Percentiles rank a stretch among this genome's conserved stretches.
Conservation (phyloP, 2,797 vertebrate genomes). For the Bryconaethiops microstoma region DNA sequence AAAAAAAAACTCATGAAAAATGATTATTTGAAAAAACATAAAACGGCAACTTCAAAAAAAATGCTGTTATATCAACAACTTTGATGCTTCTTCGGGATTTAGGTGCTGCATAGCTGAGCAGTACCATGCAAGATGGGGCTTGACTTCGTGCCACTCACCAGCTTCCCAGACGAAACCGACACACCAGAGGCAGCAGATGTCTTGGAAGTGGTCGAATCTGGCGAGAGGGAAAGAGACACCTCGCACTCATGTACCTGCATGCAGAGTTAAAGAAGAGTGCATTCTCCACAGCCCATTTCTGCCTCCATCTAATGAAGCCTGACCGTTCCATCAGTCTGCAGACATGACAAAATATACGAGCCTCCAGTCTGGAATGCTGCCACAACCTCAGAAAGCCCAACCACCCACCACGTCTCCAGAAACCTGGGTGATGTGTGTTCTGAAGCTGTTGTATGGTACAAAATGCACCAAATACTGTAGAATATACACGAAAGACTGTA, state of each 20-base stretch:
- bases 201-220: slow-evolving; percentile 1
- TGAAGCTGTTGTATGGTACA: background rate
- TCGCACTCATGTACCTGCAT: slow-evolving; percentile 44
- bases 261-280: slow-evolving; percentile 26
- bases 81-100: background rate
- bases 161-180: background rate
- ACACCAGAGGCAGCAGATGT: background rate
- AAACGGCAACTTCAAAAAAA: slow-evolving; percentile 11
- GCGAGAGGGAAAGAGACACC: slow-evolving; percentile 7
- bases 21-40: background rate
- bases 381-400: background rate
- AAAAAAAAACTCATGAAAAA: background rate
- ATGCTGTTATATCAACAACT: slow-evolving; percentile 7
- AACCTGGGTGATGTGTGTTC: background rate
- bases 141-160: slow-evolving; percentile 9
- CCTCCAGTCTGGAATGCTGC: background rate
- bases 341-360: background rate
- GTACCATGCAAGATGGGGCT: background rate
- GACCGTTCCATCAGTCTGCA: slow-evolving; percentile 11
- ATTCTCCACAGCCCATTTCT: slow-evolving; percentile 44
- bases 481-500: no score
- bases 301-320: slow-evolving; percentile 29
- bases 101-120: slow-evolving; percentile 1
- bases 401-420: slow-evolving; percentile 8
- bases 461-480: no score